phyloP scores from a whole-genome alignment of 2,888 invertebrate genomes.

The Cheilosia vulpina region DNA sequence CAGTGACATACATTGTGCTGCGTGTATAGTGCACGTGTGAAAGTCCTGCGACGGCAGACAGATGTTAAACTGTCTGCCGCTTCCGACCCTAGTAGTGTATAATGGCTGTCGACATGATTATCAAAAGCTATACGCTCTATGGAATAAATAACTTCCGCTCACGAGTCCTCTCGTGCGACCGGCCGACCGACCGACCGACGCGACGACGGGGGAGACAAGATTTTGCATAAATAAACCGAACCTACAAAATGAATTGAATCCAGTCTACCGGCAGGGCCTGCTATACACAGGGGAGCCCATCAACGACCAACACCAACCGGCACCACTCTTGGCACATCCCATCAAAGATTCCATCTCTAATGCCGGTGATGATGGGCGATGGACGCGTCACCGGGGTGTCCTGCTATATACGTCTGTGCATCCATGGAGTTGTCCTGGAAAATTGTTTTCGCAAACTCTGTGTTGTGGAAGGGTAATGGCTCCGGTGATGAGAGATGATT shows the following conservation, averaged over 20 bases:
- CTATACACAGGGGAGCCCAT: not conserved
- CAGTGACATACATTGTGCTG: not conserved
- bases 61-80: constrained; percentile 48
- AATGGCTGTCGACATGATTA: constrained; percentile 59
- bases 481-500: constrained; percentile 70
- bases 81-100: constrained; percentile 3
- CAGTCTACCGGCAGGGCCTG: not conserved
- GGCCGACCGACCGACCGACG: no score
- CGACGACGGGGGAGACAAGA: constrained; percentile 36
- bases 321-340: constrained; percentile 6
- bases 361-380: constrained; percentile 21
- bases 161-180: constrained; percentile 19
- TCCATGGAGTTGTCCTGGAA: constrained; percentile 35
- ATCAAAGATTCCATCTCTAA: constrained; percentile 37
- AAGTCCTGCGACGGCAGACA: constrained; percentile 48
- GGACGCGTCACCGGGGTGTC: not conserved
- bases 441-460: constrained; percentile 59
- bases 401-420: not conserved
- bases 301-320: not conserved
- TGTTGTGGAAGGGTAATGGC: constrained; percentile 48
- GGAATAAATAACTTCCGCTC: constrained; percentile 71
- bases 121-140: constrained; percentile 58
- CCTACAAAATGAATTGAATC: constrained; percentile 9
- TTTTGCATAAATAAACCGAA: constrained; percentile 67
- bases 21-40: constrained; percentile 13